These are phyloP conservation scores for Lasioglossum zephyrum DNA, from an alignment of 2,888 invertebrate species.

Conservation along the genomic window DNA sequence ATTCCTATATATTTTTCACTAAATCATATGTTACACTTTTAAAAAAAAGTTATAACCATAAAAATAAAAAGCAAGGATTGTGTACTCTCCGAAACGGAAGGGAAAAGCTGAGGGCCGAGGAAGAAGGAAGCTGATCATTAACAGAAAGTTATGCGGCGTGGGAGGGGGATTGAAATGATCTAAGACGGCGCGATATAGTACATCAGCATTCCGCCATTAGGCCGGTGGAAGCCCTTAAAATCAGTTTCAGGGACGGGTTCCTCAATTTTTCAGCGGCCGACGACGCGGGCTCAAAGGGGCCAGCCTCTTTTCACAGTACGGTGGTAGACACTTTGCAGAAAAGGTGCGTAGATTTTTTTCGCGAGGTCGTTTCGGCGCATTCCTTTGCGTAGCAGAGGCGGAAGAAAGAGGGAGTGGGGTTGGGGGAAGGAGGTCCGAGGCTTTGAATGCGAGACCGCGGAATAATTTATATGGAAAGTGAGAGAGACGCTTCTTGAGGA, in stretches of 20 bases:
- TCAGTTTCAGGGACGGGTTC: constrained; percentile 36
- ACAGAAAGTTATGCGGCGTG: not conserved
- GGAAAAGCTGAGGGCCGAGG: not conserved
- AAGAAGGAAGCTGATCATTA: not conserved
- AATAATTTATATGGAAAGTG: constrained; percentile 75
- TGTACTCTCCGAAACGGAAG: not conserved
- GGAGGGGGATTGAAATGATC: not conserved
- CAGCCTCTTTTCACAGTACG: constrained; percentile 53
- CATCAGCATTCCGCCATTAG: constrained; percentile 19
- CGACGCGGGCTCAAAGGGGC: constrained; percentile 30
- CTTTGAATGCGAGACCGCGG: constrained; percentile 71
- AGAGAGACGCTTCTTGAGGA: constrained; percentile 70
- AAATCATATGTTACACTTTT: too few relatives aligned
- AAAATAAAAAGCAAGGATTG: too few relatives aligned
- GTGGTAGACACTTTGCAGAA: constrained; percentile 59
- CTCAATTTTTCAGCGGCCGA: constrained; percentile 62
- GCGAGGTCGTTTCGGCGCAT: constrained; percentile 68
- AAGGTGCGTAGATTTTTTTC: constrained; percentile 74
- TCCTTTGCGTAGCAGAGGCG: constrained; percentile 53
- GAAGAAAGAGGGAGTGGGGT: not conserved
- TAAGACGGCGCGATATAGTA: not conserved
- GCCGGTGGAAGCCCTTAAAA: constrained; percentile 44
- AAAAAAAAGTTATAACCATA: too few relatives aligned
- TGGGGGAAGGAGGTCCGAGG: constrained; percentile 32
- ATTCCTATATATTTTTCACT: too few relatives aligned